These are phyloP conservation scores for Eulemur mongoz DNA, from an alignment of 2,797 vertebrate species.

Conservation along the genomic window DNA sequence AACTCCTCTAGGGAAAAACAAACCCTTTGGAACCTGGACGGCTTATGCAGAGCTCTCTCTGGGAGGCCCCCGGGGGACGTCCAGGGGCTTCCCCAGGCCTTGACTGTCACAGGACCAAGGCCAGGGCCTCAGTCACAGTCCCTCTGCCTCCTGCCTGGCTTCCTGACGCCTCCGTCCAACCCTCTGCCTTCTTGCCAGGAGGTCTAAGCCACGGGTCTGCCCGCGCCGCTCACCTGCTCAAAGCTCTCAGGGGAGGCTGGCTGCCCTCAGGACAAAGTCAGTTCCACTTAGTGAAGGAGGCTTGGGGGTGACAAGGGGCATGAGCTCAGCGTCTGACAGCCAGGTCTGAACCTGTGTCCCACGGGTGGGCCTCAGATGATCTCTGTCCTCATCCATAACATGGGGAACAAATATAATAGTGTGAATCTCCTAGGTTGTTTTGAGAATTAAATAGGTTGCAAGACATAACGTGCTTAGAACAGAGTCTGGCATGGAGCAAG, in stretches of 20 bases:
- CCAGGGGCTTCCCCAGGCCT: fast-evolving
- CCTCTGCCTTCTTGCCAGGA: fast-evolving
- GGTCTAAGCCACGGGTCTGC: background rate
- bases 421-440: fast-evolving
- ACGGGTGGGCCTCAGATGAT: fast-evolving
- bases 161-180: background rate
- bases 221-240: fast-evolving
- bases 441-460: background rate
- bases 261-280: fast-evolving
- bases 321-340: fast-evolving
- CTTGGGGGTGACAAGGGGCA: background rate
- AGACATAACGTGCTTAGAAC: too few species aligned
- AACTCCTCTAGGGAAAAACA: background rate
- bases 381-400: background rate
- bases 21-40: background rate
- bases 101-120: fast-evolving
- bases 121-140: background rate
- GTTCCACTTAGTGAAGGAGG: background rate
- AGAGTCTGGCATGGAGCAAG: fast-evolving
- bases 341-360: background rate
- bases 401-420: fast-evolving
- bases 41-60: fast-evolving
- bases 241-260: background rate
- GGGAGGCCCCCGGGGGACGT: fast-evolving
- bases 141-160: background rate